Percentiles rank a stretch among this genome's conserved stretches.
Conservation (phyloP, 2,888 invertebrate genomes). For the Acleris literana region DNA sequence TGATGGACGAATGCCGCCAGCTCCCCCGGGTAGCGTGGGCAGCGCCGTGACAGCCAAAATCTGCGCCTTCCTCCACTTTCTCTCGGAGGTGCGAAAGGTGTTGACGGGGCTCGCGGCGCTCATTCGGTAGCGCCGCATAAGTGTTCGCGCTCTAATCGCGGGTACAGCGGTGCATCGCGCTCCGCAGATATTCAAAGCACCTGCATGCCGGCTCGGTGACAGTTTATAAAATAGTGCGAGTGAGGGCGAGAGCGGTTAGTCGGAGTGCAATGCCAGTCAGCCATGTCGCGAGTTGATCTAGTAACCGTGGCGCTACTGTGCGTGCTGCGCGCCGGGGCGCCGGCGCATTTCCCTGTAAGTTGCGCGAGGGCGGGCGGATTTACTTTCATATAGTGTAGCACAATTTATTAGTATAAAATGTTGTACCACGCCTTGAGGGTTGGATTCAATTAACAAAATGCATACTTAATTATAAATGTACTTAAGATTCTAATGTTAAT, state of each 20-base stretch:
- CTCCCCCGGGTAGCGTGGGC: constrained; percentile 77
- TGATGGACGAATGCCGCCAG: constrained; percentile 79
- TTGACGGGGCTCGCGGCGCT: constrained; percentile 76
- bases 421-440: too few relatives aligned
- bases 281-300: constrained; percentile 62
- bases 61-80: constrained; percentile 83
- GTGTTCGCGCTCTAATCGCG: constrained; percentile 78
- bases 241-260: constrained; percentile 39
- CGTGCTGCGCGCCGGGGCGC: constrained; percentile 71
- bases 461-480: too few relatives aligned
- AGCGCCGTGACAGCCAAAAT: constrained; percentile 79
- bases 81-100: constrained; percentile 82
- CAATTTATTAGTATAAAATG: too few relatives aligned
- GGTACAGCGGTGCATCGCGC: constrained; percentile 63
- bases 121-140: constrained; percentile 81
- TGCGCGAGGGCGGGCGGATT: constrained; percentile 69
- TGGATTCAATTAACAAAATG: too few relatives aligned
- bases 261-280: constrained; percentile 67
- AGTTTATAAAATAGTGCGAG: constrained; percentile 66
- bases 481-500: too few relatives aligned
- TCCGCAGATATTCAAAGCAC: constrained; percentile 76
- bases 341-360: constrained; percentile 81
- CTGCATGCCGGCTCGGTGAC: constrained; percentile 68
- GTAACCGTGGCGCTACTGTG: constrained; percentile 66
- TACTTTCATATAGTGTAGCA: constrained; percentile 39